Conservation (phyloP, 2,113 vertebrate genomes). For the Sinocyclocheilus anshuiensis region DNA sequence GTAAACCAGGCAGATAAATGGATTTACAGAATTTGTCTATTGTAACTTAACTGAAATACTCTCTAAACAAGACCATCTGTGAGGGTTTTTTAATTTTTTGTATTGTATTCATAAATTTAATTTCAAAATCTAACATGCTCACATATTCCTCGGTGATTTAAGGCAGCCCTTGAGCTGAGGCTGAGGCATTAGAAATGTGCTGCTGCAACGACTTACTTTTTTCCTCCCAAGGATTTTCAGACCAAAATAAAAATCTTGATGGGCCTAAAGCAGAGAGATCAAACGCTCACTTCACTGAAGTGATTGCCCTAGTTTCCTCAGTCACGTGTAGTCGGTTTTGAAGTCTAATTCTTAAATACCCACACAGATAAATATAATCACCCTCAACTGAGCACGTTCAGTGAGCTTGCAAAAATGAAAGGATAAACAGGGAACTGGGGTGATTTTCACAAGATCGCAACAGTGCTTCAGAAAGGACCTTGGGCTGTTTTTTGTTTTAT, state of each 20-base stretch:
- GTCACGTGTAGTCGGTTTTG: conserved; percentile 54
- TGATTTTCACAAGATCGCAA: not conserved
- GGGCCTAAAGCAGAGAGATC: conserved; percentile 34
- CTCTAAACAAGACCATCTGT: too few relatives aligned
- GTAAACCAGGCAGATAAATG: not conserved
- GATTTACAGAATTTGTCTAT: too few relatives aligned
- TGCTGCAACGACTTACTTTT: conserved; percentile 8
- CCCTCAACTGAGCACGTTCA: conserved; percentile 57
- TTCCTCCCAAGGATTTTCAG: conserved; percentile 12
- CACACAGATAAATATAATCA: conserved; percentile 64
- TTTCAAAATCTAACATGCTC: not conserved
- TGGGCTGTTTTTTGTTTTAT: not conserved
- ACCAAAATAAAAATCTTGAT: conserved; percentile 10
- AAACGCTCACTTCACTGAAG: conserved; percentile 48
- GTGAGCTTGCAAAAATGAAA: conserved; percentile 37
- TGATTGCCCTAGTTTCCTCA: conserved; percentile 69
- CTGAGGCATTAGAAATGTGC: not conserved
- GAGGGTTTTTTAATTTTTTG: not conserved
- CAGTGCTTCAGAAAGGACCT: conserved; percentile 11
- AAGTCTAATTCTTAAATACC: conserved; percentile 57
- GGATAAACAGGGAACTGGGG: conserved; percentile 18
- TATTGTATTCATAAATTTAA: not conserved
- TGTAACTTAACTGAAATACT: too few relatives aligned
- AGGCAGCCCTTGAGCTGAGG: not conserved
- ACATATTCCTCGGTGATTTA: not conserved